Base-by-base conservation (phyloP, 2,797 vertebrate species). In the Manis pentadactyla region DNA sequence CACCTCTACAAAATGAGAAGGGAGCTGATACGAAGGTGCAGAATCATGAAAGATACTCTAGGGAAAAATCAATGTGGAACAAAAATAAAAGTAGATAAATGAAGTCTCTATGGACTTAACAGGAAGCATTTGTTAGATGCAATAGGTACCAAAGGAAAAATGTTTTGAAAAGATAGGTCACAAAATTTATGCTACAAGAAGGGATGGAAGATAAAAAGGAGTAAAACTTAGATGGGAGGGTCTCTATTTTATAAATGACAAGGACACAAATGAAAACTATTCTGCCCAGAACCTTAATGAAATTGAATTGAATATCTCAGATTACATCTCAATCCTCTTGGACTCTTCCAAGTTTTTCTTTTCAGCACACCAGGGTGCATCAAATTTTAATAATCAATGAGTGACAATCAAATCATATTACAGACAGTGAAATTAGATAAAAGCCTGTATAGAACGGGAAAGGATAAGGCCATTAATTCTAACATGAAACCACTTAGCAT, bases 1-100 rank as follows among this genome's bases (percentile, higher is more conserved):
- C 55, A 95, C 49, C 34, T 88, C 85, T 95, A 49, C 46, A 82
- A 92, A 97, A 96, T 55, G 46, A 97, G 82, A 93, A 90, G 57
- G 23, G 31, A 94, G 12, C 39, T 92, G 51, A 91, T 88, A 64
- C 14, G 18, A 42, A 95, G 19, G 73, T 49, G 18, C 21, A 90
- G 63, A 87, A 21, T 89, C 57, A 57, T 42, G 49, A 92, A 94
- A 79, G 49, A 83, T 31, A 71, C 18, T 71, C 7, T 21, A 39
- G 37, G 91, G 15, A 93, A 96, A 97, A 97, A 75, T 81, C 75
- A 39, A 29, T 37, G 42, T 91, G 18, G 7, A 51, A 90, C 42
- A 63, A 29, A 29, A 69, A 82, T 68, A 42, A 78, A 87, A 83
- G 34, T 19, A 12, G 57, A 75, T 42, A 90, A 74, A 81, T 75